Conservation (phyloP, 2,888 invertebrate genomes). For the Diarsia brunnea region DNA sequence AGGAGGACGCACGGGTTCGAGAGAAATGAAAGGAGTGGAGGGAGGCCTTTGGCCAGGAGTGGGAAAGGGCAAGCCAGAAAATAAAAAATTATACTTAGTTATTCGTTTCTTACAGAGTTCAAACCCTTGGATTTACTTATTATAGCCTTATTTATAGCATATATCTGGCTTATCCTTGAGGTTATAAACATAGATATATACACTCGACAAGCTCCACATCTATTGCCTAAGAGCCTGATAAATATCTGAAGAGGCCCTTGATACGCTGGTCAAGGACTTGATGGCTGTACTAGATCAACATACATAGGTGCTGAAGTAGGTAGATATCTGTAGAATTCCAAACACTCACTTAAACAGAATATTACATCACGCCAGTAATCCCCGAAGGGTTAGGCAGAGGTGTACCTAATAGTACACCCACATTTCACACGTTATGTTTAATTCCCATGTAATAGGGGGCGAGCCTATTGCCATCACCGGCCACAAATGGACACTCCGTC, state of each 20-base stretch:
- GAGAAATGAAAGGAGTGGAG: no score
- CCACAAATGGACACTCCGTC: no score
- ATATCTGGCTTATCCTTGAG: background rate
- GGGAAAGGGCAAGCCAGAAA: no score
- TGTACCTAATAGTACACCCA: no score
- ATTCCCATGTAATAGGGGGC: no score
- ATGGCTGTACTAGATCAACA: background rate
- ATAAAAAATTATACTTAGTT: no score
- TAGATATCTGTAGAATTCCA: background rate
- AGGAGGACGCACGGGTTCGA: no score
- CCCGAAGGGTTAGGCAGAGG: no score
- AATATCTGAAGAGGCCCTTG: constrained; percentile 15
- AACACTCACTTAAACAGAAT: background rate
- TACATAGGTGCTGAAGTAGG: background rate
- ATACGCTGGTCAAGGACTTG: background rate
- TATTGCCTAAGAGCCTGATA: background rate
- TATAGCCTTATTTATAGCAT: background rate
- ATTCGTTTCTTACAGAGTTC: background rate
- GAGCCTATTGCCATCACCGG: no score
- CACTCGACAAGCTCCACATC: background rate
- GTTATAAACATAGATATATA: background rate
- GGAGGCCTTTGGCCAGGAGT: no score
- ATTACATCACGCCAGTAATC: no score
- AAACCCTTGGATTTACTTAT: background rate
- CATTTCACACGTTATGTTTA: no score